Evolutionary conservation across 1,140 invertebrate genomes (phyloP).

Genomic region (Nasonia vitripennis): DNA sequence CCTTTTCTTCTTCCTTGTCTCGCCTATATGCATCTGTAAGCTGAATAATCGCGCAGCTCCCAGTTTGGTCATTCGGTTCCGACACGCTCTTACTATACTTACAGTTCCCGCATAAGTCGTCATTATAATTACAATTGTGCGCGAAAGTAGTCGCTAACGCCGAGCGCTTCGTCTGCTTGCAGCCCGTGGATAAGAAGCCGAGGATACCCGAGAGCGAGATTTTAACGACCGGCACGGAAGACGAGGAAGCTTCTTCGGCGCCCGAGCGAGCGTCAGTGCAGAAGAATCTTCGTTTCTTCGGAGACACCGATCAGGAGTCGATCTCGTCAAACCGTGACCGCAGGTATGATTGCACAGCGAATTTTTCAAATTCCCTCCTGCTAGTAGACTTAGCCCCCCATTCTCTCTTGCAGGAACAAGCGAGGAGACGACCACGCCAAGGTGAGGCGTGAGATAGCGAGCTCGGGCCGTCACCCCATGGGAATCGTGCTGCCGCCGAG

Average conservation of each 20-base stretch:
- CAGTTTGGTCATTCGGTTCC: too few species aligned
- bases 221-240: conserved; percentile 72
- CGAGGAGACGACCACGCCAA: conserved; percentile 67
- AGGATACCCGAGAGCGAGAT: conserved; percentile 73
- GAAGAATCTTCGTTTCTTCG: conserved; percentile 87
- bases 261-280: conserved; percentile 70
- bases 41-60: too few species aligned
- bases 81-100: too few species aligned
- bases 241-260: conserved; percentile 69
- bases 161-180: conserved; percentile 46
- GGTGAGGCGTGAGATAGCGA: conserved; percentile 67
- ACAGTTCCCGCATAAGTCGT: too few species aligned
- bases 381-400: too few species aligned
- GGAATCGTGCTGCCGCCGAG: conserved; percentile 65
- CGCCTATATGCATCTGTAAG: too few species aligned
- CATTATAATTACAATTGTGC: too few species aligned
- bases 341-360: conserved; percentile 59
- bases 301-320: conserved; percentile 86
- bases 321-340: conserved; percentile 72
- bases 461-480: conserved; percentile 66
- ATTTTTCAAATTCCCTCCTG: too few species aligned
- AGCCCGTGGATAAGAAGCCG: conserved; percentile 69
- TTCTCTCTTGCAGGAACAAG: conserved; percentile 63
- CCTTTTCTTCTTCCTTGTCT: not conserved
- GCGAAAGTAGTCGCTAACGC: too few species aligned